Percentiles rank a stretch among this genome's conserved stretches.
phyloP scores from a whole-genome alignment of 2,888 invertebrate genomes.

The Eledona agricola region DNA sequence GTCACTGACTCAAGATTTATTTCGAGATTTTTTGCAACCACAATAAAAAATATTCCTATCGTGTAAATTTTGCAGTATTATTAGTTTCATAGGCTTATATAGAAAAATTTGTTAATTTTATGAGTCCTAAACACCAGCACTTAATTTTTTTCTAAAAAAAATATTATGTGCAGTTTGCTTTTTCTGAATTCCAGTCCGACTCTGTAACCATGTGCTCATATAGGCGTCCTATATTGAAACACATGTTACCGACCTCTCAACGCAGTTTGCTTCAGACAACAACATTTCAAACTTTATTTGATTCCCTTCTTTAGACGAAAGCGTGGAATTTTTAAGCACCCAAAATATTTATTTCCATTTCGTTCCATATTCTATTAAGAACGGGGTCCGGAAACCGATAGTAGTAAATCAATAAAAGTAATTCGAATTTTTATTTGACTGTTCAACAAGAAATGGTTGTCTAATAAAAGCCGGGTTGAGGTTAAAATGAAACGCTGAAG shows the following conservation, averaged over 20 bases:
- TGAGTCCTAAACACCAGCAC: neutral
- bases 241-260: constrained; percentile 42
- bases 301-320: constrained; percentile 20
- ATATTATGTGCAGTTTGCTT: too few relatives aligned
- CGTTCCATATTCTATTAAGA: constrained; percentile 42
- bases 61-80: too few relatives aligned
- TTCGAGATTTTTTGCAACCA: constrained; percentile 29
- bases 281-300: constrained; percentile 42
- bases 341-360: constrained; percentile 30
- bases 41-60: constrained; percentile 2
- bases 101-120: constrained; percentile 1
- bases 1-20: constrained; percentile 49
- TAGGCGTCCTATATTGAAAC: constrained; percentile 42
- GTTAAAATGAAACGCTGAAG: constrained; percentile 45
- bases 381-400: constrained; percentile 38
- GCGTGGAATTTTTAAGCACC: constrained; percentile 29
- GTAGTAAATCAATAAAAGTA: constrained; percentile 46
- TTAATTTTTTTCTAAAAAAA: too few relatives aligned
- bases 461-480: constrained; percentile 43
- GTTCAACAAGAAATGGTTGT: constrained; percentile 46
- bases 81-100: too few relatives aligned
- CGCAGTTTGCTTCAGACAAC: constrained; percentile 40
- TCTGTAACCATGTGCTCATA: constrained; percentile 37
- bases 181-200: constrained; percentile 25
- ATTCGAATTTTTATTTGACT: constrained; percentile 50